Conservation (phyloP, 2,797 vertebrate species). For the Graptemys geographica region DNA sequence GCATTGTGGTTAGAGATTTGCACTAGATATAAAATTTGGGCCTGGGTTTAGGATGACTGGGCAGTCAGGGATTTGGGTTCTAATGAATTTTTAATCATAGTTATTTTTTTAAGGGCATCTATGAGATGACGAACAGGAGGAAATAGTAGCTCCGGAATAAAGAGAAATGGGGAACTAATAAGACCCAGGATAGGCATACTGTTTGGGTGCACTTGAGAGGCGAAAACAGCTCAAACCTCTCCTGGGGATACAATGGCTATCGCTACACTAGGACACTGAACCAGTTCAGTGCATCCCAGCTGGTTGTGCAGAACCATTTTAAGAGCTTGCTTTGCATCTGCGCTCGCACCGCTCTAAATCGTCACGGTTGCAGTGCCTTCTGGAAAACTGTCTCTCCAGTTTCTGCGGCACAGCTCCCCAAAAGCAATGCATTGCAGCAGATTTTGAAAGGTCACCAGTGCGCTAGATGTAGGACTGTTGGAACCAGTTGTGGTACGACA, state of each 20-base stretch:
- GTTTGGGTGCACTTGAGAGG: not conserved
- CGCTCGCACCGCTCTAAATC: not conserved
- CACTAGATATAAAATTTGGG: not conserved
- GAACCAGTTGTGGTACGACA: not conserved
- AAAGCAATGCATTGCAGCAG: not conserved
- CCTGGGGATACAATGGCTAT: not conserved
- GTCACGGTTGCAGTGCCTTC: rapidly evolving
- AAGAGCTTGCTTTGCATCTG: not conserved
- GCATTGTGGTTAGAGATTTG: not conserved
- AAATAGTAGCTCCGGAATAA: not conserved
- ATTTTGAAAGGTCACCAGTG: not conserved
- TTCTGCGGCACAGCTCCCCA: not conserved
- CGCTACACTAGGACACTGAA: rapidly evolving
- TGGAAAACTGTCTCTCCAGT: not conserved
- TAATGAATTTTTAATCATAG: not conserved
- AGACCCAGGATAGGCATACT: not conserved
- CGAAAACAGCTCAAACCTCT: rapidly evolving
- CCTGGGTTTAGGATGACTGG: not conserved
- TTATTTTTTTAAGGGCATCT: not conserved
- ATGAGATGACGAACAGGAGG: rapidly evolving
- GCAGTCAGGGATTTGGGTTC: not conserved
- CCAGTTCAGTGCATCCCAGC: rapidly evolving
- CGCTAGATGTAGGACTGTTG: not conserved
- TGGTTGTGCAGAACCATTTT: not conserved
- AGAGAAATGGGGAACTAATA: not conserved